Conservation (phyloP, 2,888 invertebrate genomes). For the Protodeltote pygarga region DNA sequence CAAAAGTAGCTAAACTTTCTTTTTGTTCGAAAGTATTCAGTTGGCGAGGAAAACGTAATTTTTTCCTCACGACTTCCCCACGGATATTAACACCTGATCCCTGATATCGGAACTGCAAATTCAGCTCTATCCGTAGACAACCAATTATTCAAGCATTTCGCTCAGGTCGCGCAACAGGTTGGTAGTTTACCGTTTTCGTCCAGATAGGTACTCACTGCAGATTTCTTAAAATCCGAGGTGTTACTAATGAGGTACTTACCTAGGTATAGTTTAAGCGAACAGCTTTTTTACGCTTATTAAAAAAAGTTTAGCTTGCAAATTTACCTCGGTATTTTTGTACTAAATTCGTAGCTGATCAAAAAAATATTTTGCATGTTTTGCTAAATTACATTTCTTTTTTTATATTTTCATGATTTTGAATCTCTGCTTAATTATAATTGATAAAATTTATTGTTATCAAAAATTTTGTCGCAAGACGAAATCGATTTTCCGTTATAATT, state of each 20-base stretch:
- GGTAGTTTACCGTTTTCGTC: slow-evolving; percentile 70
- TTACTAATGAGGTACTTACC: slow-evolving; percentile 55
- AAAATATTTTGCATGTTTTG: slow-evolving; percentile 7
- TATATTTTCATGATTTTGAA: slow-evolving; percentile 12
- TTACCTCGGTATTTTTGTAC: slow-evolving; percentile 23
- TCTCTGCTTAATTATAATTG: slow-evolving; percentile 18
- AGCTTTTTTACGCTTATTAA: slow-evolving; percentile 40
- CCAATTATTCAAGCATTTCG: slow-evolving; percentile 80
- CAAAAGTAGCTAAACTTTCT: slow-evolving; percentile 48
- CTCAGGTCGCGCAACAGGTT: slow-evolving; percentile 74
- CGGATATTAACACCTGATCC: slow-evolving; percentile 81
- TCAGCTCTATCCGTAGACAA: slow-evolving; percentile 70
- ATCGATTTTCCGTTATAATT: slow-evolving; percentile 38
- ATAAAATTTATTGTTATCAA: slow-evolving; percentile 36
- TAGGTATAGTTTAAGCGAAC: slow-evolving; percentile 45
- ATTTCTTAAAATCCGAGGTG: slow-evolving; percentile 62
- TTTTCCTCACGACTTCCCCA: slow-evolving; percentile 73
- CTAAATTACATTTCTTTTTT: slow-evolving; percentile 14
- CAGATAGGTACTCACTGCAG: slow-evolving; percentile 55
- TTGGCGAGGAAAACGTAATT: slow-evolving; percentile 43
- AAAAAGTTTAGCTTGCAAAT: slow-evolving; percentile 37
- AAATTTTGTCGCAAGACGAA: slow-evolving; percentile 32
- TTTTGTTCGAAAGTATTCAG: slow-evolving; percentile 52
- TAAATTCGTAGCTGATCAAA: slow-evolving; percentile 15
- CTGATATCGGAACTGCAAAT: slow-evolving; percentile 57